Evolutionary conservation across 2,797 vertebrate genomes (phyloP).

Genomic region (Numenius phaeopus): DNA sequence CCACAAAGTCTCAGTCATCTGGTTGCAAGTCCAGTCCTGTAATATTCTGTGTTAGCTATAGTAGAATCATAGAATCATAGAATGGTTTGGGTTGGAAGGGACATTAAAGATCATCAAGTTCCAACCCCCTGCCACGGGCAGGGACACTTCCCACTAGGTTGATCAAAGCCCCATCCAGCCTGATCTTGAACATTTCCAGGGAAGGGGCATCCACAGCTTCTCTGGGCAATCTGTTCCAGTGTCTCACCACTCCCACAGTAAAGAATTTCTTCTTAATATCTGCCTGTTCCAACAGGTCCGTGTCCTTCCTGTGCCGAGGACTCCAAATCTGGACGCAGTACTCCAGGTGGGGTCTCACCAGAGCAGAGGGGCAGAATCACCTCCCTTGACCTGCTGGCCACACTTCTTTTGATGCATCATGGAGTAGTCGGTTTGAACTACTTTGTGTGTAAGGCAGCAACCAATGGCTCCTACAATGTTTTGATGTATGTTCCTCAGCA

Average conservation of each 20-base stretch:
- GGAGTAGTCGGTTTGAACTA: neutral
- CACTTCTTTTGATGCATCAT: neutral
- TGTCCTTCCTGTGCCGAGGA: neutral
- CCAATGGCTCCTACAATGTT: rapidly evolving
- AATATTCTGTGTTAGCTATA: neutral
- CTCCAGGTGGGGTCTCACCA: neutral
- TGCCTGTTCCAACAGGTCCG: neutral
- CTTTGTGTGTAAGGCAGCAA: neutral
- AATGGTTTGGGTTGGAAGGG: neutral
- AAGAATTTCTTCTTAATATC: neutral
- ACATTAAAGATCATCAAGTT: neutral
- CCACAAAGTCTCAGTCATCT: neutral
- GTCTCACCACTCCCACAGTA: neutral
- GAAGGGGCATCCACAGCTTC: neutral
- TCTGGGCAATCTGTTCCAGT: neutral
- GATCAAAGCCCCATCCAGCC: neutral
- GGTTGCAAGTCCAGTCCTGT: neutral
- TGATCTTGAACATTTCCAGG: neutral
- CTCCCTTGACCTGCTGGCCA: neutral
- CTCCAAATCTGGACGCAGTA: neutral
- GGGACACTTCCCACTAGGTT: neutral
- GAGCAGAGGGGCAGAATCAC: neutral
- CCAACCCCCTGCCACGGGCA: neutral
- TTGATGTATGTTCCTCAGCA: neutral
- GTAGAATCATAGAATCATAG: neutral